phyloP scores from a whole-genome alignment of 2,113 vertebrate species.

The Corvus cornix region DNA sequence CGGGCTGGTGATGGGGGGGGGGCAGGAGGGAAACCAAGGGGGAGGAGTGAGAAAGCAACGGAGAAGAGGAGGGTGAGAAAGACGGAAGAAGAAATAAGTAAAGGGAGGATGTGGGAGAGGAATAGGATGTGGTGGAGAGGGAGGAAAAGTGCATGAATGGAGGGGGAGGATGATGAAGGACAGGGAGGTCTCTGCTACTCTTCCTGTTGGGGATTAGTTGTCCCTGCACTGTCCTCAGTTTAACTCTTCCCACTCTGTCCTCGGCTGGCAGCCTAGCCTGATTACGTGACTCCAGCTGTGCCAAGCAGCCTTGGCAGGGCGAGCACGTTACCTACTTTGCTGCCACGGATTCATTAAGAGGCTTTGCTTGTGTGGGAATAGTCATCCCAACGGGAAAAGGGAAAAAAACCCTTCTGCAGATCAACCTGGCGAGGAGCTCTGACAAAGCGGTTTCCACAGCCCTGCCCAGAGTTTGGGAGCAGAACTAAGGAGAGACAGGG shows the following conservation, averaged over 20 bases:
- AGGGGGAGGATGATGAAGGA: background rate
- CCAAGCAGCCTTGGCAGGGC: conserved; percentile 66
- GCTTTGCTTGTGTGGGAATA: conserved; percentile 70
- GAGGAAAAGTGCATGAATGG: background rate
- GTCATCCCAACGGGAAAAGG: conserved; percentile 38
- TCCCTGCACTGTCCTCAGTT: conserved; percentile 43
- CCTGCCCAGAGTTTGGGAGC: background rate
- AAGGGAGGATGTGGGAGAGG: background rate
- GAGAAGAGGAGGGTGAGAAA: background rate
- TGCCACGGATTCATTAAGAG: conserved; percentile 71
- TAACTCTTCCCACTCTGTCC: conserved; percentile 45
- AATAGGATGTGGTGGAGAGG: background rate
- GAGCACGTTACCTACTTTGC: conserved; percentile 57
- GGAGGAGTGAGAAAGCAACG: background rate
- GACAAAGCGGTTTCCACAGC: conserved; percentile 35
- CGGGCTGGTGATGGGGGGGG: background rate
- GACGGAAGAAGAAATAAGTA: background rate
- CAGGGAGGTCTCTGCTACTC: conserved; percentile 4
- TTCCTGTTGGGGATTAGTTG: conserved; percentile 39
- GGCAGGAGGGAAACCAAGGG: background rate
- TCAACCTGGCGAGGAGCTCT: conserved; percentile 27
- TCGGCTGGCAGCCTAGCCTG: conserved; percentile 1
- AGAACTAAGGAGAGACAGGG: background rate
- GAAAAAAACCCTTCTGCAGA: background rate
- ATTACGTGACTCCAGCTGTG: conserved; percentile 67